phyloP scores from a whole-genome alignment of 2,888 invertebrate species.

The Drosophila setosimentum region DNA sequence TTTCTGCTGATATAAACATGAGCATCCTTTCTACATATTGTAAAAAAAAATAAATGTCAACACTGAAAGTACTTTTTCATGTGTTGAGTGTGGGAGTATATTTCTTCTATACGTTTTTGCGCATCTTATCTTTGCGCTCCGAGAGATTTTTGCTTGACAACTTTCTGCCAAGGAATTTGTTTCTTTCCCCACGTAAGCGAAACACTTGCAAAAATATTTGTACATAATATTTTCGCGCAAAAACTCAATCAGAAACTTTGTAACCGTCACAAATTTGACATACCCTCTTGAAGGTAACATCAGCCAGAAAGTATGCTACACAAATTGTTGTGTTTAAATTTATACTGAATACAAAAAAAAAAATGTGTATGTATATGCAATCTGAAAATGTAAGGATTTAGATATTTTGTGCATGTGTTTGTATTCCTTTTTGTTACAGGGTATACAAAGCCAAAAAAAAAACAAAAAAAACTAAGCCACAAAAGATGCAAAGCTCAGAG shows the following conservation, averaged over 20 bases:
- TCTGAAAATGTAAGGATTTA: not conserved
- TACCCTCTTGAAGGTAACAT: conserved; percentile 7
- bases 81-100: not conserved
- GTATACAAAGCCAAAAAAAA: conserved; percentile 15
- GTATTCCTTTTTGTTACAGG: conserved; percentile 1
- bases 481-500: conserved; percentile 32
- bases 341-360: not conserved
- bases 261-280: not conserved
- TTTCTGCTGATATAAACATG: not conserved
- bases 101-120: not conserved
- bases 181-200: not conserved
- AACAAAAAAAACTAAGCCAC: conserved; percentile 31
- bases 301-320: conserved; percentile 8
- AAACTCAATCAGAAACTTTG: not conserved
- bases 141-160: conserved; percentile 15
- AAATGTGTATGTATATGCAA: not conserved
- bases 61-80: not conserved
- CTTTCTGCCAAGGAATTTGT: conserved; percentile 13
- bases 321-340: not conserved
- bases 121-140: conserved; percentile 6
- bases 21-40: not conserved
- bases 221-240: conserved; percentile 33
- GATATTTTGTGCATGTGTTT: not conserved
- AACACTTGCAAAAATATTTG: conserved; percentile 45
- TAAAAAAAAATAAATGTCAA: not conserved